Base-by-base conservation (phyloP, 2,113 vertebrate species). In the Cinclus mexicanus region DNA sequence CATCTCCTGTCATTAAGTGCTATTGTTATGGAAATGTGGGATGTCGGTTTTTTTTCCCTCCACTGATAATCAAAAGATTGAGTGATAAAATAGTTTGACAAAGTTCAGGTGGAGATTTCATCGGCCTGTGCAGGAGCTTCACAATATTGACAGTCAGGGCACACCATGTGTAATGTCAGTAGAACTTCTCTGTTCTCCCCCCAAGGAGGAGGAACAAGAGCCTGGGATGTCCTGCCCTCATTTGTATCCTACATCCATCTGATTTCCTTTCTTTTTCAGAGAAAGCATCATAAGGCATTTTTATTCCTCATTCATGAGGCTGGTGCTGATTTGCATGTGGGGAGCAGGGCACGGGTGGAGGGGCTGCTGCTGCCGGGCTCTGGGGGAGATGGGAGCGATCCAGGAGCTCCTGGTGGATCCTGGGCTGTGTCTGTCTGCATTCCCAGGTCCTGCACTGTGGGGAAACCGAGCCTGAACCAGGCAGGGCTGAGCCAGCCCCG, bases 61-160 rank as follows among this genome's bases (percentile, higher is more conserved):
- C 12, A 26, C 15, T 21, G 59, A 47, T 69, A 77, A 94, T 57
- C 50, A 53, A 59, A 75, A 90, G 79, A 89, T 22, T 6, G 67
- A 65, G 64, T 2, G 44, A 78, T 79, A 78, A 85, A 25, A 19
- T 0, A 75, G 49, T 59, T 90, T 76, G 57, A 41, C 52, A 25
- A 77, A 90, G 92, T 81, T 92, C 92, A 94, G 85, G 91, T 94
- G 87, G 72, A 82, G 89, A 76, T 77, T 77, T 75, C 74, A 44
- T 72, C 5, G 0, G 0, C 37, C 39, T 47, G 39, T 2, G 64
- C 7, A 61, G 47, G 68, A 65, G 90, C 63, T 63, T 85, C 87
- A 55, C 71, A 90, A 68, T 57, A 77, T 93, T 87, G 90, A 26
- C 4, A 96, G 90, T 70, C 89, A 64, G 79, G 23, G 87, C 91